Evolutionary conservation across 2,888 invertebrate genomes (phyloP).

Genomic region (Andrena chrysosceles): DNA sequence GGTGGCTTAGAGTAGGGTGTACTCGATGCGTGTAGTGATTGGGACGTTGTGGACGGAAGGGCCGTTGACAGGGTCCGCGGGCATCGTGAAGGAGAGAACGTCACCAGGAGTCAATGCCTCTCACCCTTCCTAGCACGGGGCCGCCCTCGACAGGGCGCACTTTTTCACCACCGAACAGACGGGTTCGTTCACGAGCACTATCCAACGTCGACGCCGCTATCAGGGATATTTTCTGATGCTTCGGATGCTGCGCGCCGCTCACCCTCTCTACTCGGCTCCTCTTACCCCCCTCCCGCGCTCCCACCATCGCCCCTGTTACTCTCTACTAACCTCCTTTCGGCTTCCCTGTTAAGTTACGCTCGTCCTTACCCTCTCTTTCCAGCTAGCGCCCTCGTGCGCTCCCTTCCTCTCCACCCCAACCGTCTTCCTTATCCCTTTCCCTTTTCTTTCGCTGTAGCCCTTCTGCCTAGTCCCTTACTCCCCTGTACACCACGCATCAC

Average conservation of each 20-base stretch:
- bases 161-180: constrained; percentile 36
- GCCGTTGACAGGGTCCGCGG: constrained; percentile 2
- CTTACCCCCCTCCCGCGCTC: constrained; percentile 14
- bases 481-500: neutral
- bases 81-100: constrained; percentile 14
- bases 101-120: constrained; percentile 15
- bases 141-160: constrained; percentile 21
- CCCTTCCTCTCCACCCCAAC: neutral
- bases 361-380: neutral
- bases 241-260: constrained; percentile 55
- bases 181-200: constrained; percentile 45
- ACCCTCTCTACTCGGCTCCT: constrained; percentile 23
- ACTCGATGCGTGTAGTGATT: constrained; percentile 5
- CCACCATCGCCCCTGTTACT: neutral
- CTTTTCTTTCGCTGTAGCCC: neutral
- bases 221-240: constrained; percentile 32
- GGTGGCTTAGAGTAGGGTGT: neutral
- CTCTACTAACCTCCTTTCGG: constrained; percentile 45
- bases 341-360: constrained; percentile 6
- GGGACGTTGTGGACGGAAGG: neutral
- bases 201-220: constrained; percentile 32
- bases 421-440: neutral
- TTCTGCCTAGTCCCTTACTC: neutral
- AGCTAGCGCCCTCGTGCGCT: neutral
- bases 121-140: constrained; percentile 11